Evolutionary conservation across 2,888 invertebrate genomes (phyloP).

Genomic region (Celastrina argiolus): DNA sequence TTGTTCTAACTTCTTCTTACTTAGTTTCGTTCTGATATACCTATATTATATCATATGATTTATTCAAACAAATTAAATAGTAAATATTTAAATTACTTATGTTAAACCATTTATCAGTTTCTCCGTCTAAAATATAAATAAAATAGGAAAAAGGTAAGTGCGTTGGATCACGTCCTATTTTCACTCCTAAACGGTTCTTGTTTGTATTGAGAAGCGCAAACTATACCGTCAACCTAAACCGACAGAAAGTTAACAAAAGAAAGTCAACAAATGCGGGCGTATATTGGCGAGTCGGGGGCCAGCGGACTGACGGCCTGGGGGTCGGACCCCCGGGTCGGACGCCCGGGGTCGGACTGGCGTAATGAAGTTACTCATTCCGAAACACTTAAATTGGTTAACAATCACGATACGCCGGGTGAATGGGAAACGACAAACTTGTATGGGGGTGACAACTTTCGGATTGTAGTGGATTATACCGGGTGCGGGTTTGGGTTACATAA

Average conservation of each 20-base stretch:
- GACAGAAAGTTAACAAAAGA: constrained; percentile 53
- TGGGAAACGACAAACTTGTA: constrained; percentile 11
- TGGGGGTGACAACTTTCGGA: not conserved
- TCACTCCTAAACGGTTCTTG: not conserved
- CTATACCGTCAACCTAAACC: constrained; percentile 30
- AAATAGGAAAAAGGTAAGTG: not conserved
- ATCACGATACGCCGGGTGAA: constrained; percentile 16
- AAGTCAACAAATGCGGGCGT: constrained; percentile 52
- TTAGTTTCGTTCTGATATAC: too few relatives aligned
- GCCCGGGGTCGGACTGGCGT: constrained; percentile 19
- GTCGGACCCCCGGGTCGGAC: constrained; percentile 39
- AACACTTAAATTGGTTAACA: constrained; percentile 11
- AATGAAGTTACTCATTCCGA: not conserved
- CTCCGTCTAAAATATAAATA: too few relatives aligned
- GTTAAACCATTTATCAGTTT: too few relatives aligned
- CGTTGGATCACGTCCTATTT: not conserved
- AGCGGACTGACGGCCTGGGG: constrained; percentile 36
- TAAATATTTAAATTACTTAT: too few relatives aligned
- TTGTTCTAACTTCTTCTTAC: too few relatives aligned
- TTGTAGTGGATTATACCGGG: not conserved
- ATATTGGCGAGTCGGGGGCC: constrained; percentile 47
- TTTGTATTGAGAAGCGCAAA: constrained; percentile 4
- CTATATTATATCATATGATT: too few relatives aligned
- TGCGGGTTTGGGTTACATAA: not conserved
- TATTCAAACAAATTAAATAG: too few relatives aligned